Conservation (phyloP, 1,140 invertebrate species). For the Dreissena polymorpha region DNA sequence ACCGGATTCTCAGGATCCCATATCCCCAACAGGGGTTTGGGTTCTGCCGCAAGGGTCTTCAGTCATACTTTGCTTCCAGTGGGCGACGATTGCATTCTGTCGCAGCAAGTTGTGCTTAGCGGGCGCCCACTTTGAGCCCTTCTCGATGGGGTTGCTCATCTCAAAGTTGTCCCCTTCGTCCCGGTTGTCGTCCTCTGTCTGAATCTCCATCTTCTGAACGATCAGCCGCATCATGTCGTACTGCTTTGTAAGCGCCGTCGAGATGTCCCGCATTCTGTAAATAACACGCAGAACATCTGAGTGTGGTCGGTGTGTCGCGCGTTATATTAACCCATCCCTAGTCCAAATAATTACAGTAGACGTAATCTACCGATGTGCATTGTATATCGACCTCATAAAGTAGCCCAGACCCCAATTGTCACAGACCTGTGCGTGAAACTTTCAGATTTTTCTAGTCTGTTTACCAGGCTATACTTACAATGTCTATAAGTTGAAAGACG, state of each 20-base stretch:
- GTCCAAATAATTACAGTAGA: too few relatives aligned
- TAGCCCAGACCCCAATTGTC: too few relatives aligned
- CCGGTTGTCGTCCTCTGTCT: conserved; percentile 89
- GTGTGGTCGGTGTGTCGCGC: too few relatives aligned
- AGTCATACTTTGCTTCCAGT: conserved; percentile 59
- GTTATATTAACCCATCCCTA: too few relatives aligned
- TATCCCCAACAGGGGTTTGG: too few relatives aligned
- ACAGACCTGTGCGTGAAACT: too few relatives aligned
- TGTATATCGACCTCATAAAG: too few relatives aligned
- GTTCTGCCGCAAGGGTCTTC: neutral
- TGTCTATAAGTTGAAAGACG: too few relatives aligned
- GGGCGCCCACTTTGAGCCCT: conserved; percentile 40
- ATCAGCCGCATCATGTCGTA: conserved; percentile 88
- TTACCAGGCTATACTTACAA: too few relatives aligned
- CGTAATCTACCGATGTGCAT: too few relatives aligned
- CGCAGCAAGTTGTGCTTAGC: conserved; percentile 52
- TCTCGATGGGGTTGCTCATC: neutral
- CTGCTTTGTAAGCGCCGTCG: conserved; percentile 86
- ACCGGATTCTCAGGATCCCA: too few relatives aligned
- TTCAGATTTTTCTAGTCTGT: too few relatives aligned
- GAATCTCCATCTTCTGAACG: conserved; percentile 94
- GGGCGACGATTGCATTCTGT: conserved; percentile 50
- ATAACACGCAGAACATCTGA: neutral
- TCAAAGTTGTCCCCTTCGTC: conserved; percentile 70
- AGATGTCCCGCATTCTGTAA: conserved; percentile 85